These are phyloP conservation scores for Scyliorhinus canicula DNA, from an alignment of 2,797 vertebrate genomes.

Conservation along the genomic window DNA sequence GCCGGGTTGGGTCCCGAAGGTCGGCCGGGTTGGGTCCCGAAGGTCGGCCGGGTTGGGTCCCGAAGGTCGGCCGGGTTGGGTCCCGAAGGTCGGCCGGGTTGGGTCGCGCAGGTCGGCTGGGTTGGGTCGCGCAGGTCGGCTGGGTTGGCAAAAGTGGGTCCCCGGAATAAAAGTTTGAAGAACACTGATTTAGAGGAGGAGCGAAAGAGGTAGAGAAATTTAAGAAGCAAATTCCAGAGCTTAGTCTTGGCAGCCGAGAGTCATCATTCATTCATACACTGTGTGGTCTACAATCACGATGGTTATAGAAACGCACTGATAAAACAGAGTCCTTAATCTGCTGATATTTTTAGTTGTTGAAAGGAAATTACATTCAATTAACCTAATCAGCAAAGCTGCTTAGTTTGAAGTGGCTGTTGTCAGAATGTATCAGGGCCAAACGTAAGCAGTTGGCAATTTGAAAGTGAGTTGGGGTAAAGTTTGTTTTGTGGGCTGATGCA, in stretches of 20 bases:
- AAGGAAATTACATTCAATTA: not conserved
- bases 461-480: not conserved
- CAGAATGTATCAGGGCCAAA: not conserved
- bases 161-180: too few relatives aligned
- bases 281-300: not conserved
- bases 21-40: too few relatives aligned
- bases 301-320: not conserved
- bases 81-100: too few relatives aligned
- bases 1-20: too few relatives aligned
- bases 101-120: too few relatives aligned
- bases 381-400: not conserved
- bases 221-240: not conserved
- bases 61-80: too few relatives aligned
- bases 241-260: not conserved
- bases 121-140: too few relatives aligned
- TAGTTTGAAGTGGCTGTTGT: not conserved
- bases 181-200: not conserved
- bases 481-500: not conserved
- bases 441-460: not conserved
- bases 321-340: not conserved
- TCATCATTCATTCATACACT: not conserved
- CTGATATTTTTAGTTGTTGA: not conserved
- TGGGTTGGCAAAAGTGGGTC: too few relatives aligned
- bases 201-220: not conserved
- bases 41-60: too few relatives aligned